Percentiles rank a stretch among this genome's conserved stretches.
Conservation (phyloP, 2,113 vertebrate species). For the Eptesicus fuscus region DNA sequence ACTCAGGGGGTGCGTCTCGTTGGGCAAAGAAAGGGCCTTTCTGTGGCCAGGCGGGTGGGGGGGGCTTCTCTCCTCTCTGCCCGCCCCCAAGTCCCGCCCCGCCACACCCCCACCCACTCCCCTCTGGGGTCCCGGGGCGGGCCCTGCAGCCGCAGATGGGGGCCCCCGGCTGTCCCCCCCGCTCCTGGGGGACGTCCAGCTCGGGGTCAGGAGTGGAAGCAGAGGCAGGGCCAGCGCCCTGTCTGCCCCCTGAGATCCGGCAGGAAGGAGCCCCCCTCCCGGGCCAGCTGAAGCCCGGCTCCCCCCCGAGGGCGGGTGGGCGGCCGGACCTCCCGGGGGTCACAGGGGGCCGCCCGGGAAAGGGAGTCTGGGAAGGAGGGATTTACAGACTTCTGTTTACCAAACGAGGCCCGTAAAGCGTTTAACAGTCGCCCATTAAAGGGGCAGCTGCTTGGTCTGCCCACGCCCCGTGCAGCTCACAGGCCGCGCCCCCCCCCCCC, state of each 20-base stretch:
- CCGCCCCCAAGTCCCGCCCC: background rate
- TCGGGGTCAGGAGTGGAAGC: background rate
- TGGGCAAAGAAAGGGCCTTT: background rate
- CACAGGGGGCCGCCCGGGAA: constrained; percentile 45
- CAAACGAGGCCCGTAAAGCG: constrained; percentile 73
- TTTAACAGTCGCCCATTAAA: constrained; percentile 74
- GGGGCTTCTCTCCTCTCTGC: background rate
- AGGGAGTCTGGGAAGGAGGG: constrained; percentile 67
- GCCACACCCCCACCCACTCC: fast-evolving
- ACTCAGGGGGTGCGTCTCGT: background rate
- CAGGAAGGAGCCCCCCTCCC: background rate
- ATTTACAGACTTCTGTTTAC: constrained; percentile 80
- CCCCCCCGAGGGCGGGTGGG: background rate
- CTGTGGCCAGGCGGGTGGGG: background rate
- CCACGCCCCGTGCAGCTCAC: background rate
- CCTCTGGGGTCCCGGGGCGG: background rate
- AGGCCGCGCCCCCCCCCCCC: background rate
- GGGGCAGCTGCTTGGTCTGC: constrained; percentile 61
- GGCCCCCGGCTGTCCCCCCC: background rate
- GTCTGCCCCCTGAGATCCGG: fast-evolving
- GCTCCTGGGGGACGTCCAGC: background rate
- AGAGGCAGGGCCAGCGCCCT: background rate
- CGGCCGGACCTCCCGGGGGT: background rate
- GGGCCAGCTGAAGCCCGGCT: background rate
- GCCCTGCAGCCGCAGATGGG: background rate